phyloP scores from a whole-genome alignment of 2,113 vertebrate species.

The Seriola rivoliana region DNA sequence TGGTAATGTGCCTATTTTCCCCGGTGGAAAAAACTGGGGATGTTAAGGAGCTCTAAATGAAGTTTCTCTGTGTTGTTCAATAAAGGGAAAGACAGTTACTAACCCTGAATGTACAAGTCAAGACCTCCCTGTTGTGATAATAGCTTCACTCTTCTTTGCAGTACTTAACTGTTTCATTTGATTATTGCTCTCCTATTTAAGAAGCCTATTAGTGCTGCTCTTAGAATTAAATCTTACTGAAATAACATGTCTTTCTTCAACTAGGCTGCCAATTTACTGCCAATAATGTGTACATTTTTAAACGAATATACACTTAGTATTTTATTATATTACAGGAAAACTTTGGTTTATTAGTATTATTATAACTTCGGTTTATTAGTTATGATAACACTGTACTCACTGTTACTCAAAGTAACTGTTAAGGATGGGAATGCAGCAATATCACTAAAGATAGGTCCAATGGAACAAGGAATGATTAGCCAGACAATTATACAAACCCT shows the following conservation, averaged over 20 bases:
- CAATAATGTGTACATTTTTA: neutral
- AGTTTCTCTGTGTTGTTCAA: constrained; percentile 46
- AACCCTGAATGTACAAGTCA: constrained; percentile 33
- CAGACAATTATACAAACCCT: neutral
- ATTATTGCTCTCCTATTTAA: neutral
- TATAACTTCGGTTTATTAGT: neutral
- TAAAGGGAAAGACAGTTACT: constrained; percentile 13
- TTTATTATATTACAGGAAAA: neutral
- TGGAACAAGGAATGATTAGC: neutral
- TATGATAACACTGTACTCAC: neutral
- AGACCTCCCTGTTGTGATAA: constrained; percentile 15
- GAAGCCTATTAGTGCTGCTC: neutral
- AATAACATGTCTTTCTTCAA: neutral
- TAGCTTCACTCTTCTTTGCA: neutral
- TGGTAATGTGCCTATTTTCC: constrained; percentile 46
- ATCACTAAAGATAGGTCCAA: neutral
- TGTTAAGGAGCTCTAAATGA: constrained; percentile 35
- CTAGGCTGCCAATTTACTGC: neutral
- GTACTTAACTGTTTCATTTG: neutral
- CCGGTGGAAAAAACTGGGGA: constrained; percentile 14
- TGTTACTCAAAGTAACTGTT: neutral
- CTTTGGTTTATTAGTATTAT: neutral
- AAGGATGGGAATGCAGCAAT: neutral
- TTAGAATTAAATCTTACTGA: neutral
- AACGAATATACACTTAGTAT: neutral